Percentiles rank a stretch among this genome's conserved stretches.
phyloP scores from a whole-genome alignment of 2,888 invertebrate species.

The Temnothorax unifasciatus region DNA sequence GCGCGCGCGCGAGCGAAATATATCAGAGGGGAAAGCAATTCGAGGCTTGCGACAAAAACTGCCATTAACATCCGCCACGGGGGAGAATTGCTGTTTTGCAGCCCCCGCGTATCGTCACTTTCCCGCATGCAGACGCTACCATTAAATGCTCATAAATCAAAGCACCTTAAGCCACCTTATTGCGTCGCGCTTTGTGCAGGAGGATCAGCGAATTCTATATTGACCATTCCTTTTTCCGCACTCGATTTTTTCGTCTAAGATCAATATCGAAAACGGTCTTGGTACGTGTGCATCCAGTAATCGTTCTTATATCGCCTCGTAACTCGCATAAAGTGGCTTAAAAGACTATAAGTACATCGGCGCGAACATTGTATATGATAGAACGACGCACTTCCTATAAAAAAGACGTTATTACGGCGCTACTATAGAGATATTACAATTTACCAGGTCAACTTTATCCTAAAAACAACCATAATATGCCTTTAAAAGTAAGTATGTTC shows the following conservation, averaged over 20 bases:
- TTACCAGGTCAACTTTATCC: conserved; percentile 30
- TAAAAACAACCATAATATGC: conserved; percentile 28
- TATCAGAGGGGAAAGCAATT: conserved; percentile 42
- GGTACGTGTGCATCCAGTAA: conserved; percentile 3
- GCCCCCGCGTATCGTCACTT: conserved; percentile 40
- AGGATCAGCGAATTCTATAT: conserved; percentile 19
- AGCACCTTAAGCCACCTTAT: conserved; percentile 52
- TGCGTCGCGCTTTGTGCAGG: conserved; percentile 12
- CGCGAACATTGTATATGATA: conserved; percentile 11
- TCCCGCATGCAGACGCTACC: conserved; percentile 52
- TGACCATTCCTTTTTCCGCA: neutral
- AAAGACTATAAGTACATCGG: conserved; percentile 23
- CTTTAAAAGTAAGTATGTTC: conserved; percentile 12
- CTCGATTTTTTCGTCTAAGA: neutral
- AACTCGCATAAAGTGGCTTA: conserved; percentile 14
- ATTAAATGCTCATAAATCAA: conserved; percentile 55
- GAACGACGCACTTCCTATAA: conserved; percentile 43
- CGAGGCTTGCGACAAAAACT: conserved; percentile 48
- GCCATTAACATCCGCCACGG: conserved; percentile 55
- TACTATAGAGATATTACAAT: conserved; percentile 20
- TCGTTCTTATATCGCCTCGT: conserved; percentile 31
- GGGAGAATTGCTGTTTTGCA: conserved; percentile 51
- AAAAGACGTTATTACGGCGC: conserved; percentile 40
- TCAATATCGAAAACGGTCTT: conserved; percentile 4
- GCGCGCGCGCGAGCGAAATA: conserved; percentile 48